A percentile compares a stretch with the other conserved stretches of the same genome.
phyloP scores from a whole-genome alignment of 2,113 vertebrate genomes.

The Otis tarda region DNA sequence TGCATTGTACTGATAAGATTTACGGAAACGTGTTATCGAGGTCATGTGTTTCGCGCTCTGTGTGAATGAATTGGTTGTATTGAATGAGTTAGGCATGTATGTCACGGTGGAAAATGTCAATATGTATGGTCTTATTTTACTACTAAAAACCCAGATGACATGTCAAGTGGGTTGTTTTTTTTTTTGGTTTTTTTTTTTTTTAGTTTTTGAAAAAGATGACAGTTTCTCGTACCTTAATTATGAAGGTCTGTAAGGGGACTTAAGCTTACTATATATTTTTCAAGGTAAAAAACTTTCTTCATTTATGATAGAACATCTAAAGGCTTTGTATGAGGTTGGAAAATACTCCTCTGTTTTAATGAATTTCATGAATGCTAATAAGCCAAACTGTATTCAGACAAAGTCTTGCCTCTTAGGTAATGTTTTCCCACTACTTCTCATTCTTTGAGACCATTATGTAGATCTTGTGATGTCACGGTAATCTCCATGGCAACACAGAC shows the following conservation, averaged over 20 bases:
- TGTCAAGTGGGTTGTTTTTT: background rate
- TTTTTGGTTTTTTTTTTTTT: background rate
- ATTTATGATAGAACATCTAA: background rate
- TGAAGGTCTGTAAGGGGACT: background rate
- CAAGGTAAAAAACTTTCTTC: background rate
- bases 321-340: background rate
- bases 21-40: background rate
- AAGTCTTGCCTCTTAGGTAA: slow-evolving; percentile 21
- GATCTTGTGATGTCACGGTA: slow-evolving; percentile 13
- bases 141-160: background rate
- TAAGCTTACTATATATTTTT: background rate
- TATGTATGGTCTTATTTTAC: background rate
- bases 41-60: background rate
- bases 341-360: background rate
- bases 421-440: slow-evolving; percentile 20
- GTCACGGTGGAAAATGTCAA: background rate
- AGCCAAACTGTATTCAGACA: background rate
- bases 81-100: background rate
- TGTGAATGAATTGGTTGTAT: background rate
- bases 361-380: slow-evolving; percentile 26
- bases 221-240: background rate
- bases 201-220: background rate
- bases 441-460: slow-evolving; percentile 37
- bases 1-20: background rate
- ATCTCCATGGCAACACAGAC: background rate